Base-by-base conservation (phyloP, 35 echinoderm and acorn worm species). In the Heliocidaris tuberculata region DNA sequence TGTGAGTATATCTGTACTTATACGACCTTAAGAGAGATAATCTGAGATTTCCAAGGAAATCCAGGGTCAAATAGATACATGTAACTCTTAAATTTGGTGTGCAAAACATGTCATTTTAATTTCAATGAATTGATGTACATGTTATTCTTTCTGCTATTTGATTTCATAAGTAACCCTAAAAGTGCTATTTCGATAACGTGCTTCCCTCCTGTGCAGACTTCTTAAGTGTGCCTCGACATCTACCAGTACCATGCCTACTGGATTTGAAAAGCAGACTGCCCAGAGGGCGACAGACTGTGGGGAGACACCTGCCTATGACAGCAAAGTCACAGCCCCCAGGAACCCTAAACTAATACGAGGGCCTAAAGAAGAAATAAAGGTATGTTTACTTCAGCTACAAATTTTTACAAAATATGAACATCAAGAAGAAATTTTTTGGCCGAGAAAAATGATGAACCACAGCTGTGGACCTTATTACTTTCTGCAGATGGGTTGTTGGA, bases 221-320 rank as follows among this genome's bases (percentile, higher is more conserved):
- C 65, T 78, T 78, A 24, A 78, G 27, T 27, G 27, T 78, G 27
- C 65, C 8, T 78, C 21, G 21, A 78, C 65, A 78, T 16, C 19
- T 12, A 31, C 29, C 48, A 50, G 91, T 54, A 98, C 11, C 5
- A 99, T 99, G 98, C 98, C 98, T 48, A 99, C 98, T 89, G 98
- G 97, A 52, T 94, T 99, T 78, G 98, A 99, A 86, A 97, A 99
- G 93, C 96, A 99, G 92, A 96, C 95, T 7, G 97, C 97, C 90
- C 95, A 99, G 92, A 85, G 98, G 94, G 96, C 97, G 48, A 99
- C 98, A 42, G 98, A 99, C 85, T 97, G 97, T 96, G 98, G 98
- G 92, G 98, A 99, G 70, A 99, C 98, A 10, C 97, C 97, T 7
- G 30, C 88, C 19, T 99, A 97, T 96, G 98, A 96, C 42, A 99